Conservation (phyloP, 92 coral and sea anemone species). For the Porites evermanni region DNA sequence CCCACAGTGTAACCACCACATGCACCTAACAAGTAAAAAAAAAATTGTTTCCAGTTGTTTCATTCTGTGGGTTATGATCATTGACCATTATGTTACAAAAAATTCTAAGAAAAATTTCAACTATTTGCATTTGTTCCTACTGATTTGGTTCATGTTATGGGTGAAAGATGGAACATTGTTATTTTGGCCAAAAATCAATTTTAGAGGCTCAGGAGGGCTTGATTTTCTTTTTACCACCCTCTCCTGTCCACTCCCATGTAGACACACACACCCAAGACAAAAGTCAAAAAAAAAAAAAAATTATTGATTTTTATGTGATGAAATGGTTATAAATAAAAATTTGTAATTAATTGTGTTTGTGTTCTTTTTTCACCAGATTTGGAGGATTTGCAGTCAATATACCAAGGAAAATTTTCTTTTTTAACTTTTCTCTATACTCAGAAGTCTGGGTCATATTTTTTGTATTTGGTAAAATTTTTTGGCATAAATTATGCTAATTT, state of each 20-base stretch:
- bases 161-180: neutral
- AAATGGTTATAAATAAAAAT: neutral
- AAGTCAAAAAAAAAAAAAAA: neutral
- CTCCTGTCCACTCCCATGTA: constrained; percentile 1
- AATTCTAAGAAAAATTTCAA: too few species aligned
- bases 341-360: neutral
- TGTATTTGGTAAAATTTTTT: too few species aligned
- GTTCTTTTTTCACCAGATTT: constrained; percentile 2
- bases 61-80: constrained; percentile 2
- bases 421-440: neutral
- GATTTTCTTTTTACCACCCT: neutral
- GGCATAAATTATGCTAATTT: too few species aligned
- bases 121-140: too few species aligned
- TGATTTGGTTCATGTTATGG: too few species aligned
- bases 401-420: neutral
- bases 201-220: neutral
- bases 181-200: neutral
- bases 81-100: neutral
- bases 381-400: constrained; percentile 6
- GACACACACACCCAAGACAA: constrained; percentile 1
- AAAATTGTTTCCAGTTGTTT: too few species aligned
- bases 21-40: too few species aligned
- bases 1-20: too few species aligned
- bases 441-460: too few species aligned
- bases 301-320: neutral